These are phyloP conservation scores for Scaptomyza pallida DNA, from an alignment of 1,140 invertebrate genomes.

Conservation along the genomic window DNA sequence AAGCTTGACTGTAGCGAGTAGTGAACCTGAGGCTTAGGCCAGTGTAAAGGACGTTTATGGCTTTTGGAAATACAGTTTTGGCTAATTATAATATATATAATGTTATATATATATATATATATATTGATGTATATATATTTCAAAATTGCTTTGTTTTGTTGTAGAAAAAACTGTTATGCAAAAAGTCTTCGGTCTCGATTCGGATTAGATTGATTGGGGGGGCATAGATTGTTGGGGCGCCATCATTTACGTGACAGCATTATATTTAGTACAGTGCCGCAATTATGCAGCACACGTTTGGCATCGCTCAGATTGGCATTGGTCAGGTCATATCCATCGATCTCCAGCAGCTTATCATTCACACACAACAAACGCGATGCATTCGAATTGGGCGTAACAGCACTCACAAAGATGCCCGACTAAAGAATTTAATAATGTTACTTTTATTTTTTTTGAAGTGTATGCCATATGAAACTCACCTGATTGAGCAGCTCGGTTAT, in stretches of 20 bases:
- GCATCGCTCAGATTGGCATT: slow-evolving; percentile 86
- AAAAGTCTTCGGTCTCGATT: slow-evolving; percentile 76
- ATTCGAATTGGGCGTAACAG: slow-evolving; percentile 85
- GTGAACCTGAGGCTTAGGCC: slow-evolving; percentile 12
- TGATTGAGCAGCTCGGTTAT: slow-evolving; percentile 72
- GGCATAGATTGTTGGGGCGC: slow-evolving; percentile 11
- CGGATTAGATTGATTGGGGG: slow-evolving; percentile 19
- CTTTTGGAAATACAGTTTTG: slow-evolving; percentile 30
- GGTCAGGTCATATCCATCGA: slow-evolving; percentile 87
- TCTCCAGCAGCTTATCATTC: slow-evolving; percentile 87
- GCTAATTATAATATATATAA: slow-evolving; percentile 35
- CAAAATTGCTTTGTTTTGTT: slow-evolving; percentile 62
- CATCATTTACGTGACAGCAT: slow-evolving; percentile 84
- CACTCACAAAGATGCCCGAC: slow-evolving; percentile 87
- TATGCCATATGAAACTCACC: slow-evolving; percentile 21
- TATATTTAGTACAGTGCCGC: slow-evolving; percentile 85
- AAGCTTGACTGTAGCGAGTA: slow-evolving; percentile 11
- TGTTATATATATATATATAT: too few species aligned
- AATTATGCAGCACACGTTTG: slow-evolving; percentile 85
- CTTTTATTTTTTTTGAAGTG: too few species aligned
- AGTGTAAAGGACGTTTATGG: slow-evolving; percentile 43
- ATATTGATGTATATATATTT: too few species aligned
- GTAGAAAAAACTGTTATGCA: slow-evolving; percentile 72
- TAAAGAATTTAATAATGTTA: slow-evolving; percentile 13
- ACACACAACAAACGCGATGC: slow-evolving; percentile 85